Base-by-base conservation (phyloP, 2,113 vertebrate genomes). In the Anguilla rostrata region DNA sequence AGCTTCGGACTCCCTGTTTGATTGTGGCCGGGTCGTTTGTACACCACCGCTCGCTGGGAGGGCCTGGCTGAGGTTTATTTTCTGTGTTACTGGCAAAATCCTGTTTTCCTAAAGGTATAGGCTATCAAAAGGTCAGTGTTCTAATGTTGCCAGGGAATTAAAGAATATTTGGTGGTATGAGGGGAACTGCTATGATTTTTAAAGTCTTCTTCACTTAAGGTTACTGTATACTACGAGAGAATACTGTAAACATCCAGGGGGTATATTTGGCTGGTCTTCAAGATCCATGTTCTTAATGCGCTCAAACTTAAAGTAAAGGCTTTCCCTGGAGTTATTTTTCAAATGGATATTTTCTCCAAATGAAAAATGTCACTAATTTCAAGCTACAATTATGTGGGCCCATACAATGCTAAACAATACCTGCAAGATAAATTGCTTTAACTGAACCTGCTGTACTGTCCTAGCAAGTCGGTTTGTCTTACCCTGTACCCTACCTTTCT, bases 11-110 rank as follows among this genome's bases (percentile, higher is more conserved):
- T 84, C 22, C 34, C 66, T 83, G 82, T 87, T 81, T 85, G 49
- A 86, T 49, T 39, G 85, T 85, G 60, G 88, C 71, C 40, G 39
- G 11, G 78, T 83, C 49, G 82, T 40, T 81, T 20, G n/a, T 82
- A 83, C 8, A 40, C 20, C 29, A 60, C 60, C 82, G 46, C 79
- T 53, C 82, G 56, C 39, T 11, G 39, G 26, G 60, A 71, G n/a
- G 63, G n/a, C 81, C 15, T 71, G 26, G 53, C 82, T 86, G 43
- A 75, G 66, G 14, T 18, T 43, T 71, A 81, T 84, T 34, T n/a
- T 78, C 81, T 83, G 16, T 57, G 46, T 83, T 63, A 16, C n/a
- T 40, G 80, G 18, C 11, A 49, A 86, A 71, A 34, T 75, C 53
- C 11, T 53, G 81, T 82, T 82, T 53, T 53, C 79, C 39, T 81